Conservation (phyloP, 1,140 invertebrate species). For the Pseudomyrmex concolor region DNA sequence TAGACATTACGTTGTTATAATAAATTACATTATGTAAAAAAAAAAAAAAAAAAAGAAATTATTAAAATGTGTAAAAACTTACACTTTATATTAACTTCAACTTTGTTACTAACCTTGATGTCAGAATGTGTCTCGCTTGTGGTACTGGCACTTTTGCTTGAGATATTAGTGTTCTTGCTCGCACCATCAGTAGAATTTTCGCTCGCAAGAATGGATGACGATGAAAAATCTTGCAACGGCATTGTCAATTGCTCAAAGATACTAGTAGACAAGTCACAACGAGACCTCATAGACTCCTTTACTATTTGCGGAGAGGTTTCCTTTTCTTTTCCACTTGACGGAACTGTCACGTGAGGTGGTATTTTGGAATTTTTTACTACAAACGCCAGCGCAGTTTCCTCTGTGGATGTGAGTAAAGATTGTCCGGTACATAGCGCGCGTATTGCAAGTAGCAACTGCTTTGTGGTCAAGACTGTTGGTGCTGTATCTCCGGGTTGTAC, state of each 20-base stretch:
- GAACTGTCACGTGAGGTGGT: constrained; percentile 86
- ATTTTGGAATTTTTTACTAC: constrained; percentile 89
- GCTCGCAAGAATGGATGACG: constrained; percentile 60
- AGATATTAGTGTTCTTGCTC: constrained; percentile 75
- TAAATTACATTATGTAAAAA: constrained; percentile 13
- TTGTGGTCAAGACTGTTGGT: constrained; percentile 83
- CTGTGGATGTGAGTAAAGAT: constrained; percentile 85
- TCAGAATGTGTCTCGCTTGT: constrained; percentile 76
- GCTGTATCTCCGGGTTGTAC: constrained; percentile 75
- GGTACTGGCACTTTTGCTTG: not conserved
- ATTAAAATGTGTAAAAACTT: not conserved
- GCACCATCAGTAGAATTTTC: constrained; percentile 73
- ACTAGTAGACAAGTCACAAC: constrained; percentile 87
- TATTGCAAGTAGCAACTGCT: constrained; percentile 87
- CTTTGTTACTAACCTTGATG: constrained; percentile 78
- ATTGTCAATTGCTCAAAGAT: constrained; percentile 89
- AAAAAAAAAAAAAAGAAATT: no score
- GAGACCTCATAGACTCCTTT: constrained; percentile 86
- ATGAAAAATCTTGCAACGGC: constrained; percentile 86
- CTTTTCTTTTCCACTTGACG: constrained; percentile 85
- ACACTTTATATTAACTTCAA: constrained; percentile 6
- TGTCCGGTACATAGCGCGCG: constrained; percentile 87
- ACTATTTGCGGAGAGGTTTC: constrained; percentile 85
- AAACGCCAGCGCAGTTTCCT: constrained; percentile 87
- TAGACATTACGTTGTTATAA: not conserved